These are phyloP conservation scores for Hydriomena furcata DNA, from an alignment of 2,888 invertebrate species.

Conservation along the genomic window DNA sequence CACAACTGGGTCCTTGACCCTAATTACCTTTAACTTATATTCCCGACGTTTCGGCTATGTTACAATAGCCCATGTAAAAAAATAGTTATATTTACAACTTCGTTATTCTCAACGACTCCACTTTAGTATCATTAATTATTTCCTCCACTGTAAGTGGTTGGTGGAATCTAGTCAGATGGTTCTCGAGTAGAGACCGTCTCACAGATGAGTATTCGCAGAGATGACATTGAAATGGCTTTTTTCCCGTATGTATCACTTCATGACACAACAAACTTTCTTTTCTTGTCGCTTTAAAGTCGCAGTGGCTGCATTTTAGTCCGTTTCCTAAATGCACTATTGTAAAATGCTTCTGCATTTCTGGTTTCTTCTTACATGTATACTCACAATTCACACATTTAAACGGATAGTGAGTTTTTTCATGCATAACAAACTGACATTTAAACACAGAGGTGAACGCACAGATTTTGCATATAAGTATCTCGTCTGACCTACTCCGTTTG, in stretches of 20 bases:
- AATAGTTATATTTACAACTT: too few species aligned
- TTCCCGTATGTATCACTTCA: constrained; percentile 58
- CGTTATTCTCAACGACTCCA: constrained; percentile 44
- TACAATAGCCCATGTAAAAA: too few species aligned
- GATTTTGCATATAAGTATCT: constrained; percentile 40
- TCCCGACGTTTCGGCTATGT: too few species aligned
- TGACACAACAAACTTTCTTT: constrained; percentile 58
- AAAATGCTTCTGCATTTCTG: constrained; percentile 60
- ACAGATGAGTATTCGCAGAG: constrained; percentile 56
- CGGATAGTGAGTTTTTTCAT: constrained; percentile 59
- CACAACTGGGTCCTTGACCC: too few species aligned
- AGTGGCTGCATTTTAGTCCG: constrained; percentile 56
- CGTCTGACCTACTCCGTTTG: constrained; percentile 54
- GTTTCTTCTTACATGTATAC: constrained; percentile 56
- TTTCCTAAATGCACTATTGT: constrained; percentile 53
- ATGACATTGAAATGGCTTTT: constrained; percentile 59
- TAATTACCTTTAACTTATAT: too few species aligned
- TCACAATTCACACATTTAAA: constrained; percentile 55
- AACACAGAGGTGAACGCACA: constrained; percentile 53
- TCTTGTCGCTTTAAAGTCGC: constrained; percentile 53
- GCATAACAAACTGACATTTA: constrained; percentile 59
- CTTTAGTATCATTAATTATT: constrained; percentile 48
- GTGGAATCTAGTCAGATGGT: constrained; percentile 53
- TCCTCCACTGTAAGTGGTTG: constrained; percentile 34
- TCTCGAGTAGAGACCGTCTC: constrained; percentile 48